Evolutionary conservation across 2,113 vertebrate genomes (phyloP).

Genomic region (Nannospalax galili): DNA sequence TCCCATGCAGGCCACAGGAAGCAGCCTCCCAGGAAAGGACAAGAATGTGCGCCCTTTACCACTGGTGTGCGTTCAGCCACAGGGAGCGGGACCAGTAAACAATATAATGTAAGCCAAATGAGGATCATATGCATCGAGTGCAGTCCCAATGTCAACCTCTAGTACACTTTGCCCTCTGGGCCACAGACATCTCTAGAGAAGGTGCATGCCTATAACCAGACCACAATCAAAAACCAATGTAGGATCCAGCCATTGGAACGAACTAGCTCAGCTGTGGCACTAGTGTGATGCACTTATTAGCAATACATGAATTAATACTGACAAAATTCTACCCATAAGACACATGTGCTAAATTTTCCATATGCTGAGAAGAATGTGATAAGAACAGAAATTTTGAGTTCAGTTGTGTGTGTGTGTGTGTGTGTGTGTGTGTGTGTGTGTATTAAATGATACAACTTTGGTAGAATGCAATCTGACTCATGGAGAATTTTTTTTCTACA

Average conservation of each 20-base stretch:
- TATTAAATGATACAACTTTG: background rate
- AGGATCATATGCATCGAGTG: background rate
- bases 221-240: background rate
- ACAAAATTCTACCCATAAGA: background rate
- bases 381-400: constrained; percentile 11
- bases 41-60: background rate
- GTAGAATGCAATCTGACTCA: background rate
- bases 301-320: background rate
- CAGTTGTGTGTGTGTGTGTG: too few relatives aligned
- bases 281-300: background rate
- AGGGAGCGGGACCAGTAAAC: background rate
- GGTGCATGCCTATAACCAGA: background rate
- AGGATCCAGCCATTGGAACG: background rate
- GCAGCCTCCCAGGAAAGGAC: background rate
- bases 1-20: background rate
- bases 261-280: background rate
- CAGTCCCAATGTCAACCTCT: background rate
- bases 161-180: background rate
- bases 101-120: background rate
- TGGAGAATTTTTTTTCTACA: background rate
- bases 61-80: background rate
- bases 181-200: background rate
- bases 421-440: too few relatives aligned
- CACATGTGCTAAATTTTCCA: background rate
- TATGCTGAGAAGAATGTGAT: background rate